Evolutionary conservation across 2,888 invertebrate species (phyloP).

Genomic region (Petrolisthes cinctipes): DNA sequence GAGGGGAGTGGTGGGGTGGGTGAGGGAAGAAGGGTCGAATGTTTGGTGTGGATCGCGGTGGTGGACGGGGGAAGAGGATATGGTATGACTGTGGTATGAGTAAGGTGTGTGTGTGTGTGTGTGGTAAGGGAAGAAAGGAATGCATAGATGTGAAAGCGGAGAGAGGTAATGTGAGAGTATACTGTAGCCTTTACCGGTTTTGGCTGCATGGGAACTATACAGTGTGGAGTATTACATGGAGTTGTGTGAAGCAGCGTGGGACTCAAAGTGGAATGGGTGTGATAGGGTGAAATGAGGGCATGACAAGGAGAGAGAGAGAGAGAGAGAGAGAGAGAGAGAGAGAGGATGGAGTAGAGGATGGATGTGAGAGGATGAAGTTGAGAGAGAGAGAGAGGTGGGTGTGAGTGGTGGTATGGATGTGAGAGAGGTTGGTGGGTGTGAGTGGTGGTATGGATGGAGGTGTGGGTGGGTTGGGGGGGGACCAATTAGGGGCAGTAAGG

Average conservation of each 20-base stretch:
- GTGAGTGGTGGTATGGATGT: neutral
- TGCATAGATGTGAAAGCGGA: neutral
- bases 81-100: neutral
- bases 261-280: neutral
- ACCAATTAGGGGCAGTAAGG: neutral
- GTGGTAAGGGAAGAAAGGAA: neutral
- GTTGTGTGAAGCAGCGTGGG: neutral
- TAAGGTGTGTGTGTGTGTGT: too few species aligned
- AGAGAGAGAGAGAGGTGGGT: constrained; percentile 21
- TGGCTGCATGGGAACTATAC: too few species aligned
- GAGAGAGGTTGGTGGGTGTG: constrained; percentile 2
- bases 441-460: neutral
- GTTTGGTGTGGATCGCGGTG: neutral
- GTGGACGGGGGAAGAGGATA: neutral
- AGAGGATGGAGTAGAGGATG: neutral
- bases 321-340: neutral
- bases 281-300: neutral
- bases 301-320: neutral
- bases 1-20: neutral
- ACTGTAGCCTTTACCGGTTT: neutral
- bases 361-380: neutral
- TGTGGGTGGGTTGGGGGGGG: neutral
- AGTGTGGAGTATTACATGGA: too few species aligned
- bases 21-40: neutral
- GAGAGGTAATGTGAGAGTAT: neutral